A percentile compares a stretch with the other conserved stretches of the same genome.
Evolutionary conservation across 2,113 vertebrate genomes (phyloP).

Genomic region (Saguinus midas): DNA sequence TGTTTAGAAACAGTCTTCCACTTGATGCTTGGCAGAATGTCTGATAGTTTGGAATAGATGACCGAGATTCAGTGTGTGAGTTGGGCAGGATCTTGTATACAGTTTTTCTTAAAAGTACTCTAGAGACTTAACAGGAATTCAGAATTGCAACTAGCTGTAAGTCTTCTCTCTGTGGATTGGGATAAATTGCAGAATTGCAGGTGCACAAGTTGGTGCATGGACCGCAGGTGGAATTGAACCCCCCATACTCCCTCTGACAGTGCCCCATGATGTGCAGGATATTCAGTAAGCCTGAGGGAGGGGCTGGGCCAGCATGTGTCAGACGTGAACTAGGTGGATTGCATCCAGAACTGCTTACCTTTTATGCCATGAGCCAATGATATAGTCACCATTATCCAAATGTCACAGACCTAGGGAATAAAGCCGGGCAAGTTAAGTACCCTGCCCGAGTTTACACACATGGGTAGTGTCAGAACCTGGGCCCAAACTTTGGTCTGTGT

Average conservation of each 20-base stretch:
- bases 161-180: neutral
- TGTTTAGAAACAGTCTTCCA: neutral
- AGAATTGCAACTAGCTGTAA: neutral
- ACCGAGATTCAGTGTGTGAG: too few relatives aligned
- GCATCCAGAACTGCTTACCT: neutral
- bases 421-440: neutral
- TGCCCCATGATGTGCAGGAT: accelerated
- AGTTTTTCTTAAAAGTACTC: neutral
- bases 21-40: neutral
- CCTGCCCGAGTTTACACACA: neutral
- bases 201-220: accelerated
- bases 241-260: accelerated
- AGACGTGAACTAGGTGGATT: too few relatives aligned
- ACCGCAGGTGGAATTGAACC: too few relatives aligned
- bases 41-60: neutral
- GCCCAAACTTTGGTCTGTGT: neutral
- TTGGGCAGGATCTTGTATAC: too few relatives aligned
- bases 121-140: neutral
- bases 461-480: too few relatives aligned
- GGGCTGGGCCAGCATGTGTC: neutral
- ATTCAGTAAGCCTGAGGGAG: accelerated
- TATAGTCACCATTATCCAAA: accelerated
- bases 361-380: accelerated
- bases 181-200: accelerated
- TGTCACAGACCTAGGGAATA: neutral